phyloP scores from a whole-genome alignment of 2,113 vertebrate species.

The Dicerorhinus sumatrensis region DNA sequence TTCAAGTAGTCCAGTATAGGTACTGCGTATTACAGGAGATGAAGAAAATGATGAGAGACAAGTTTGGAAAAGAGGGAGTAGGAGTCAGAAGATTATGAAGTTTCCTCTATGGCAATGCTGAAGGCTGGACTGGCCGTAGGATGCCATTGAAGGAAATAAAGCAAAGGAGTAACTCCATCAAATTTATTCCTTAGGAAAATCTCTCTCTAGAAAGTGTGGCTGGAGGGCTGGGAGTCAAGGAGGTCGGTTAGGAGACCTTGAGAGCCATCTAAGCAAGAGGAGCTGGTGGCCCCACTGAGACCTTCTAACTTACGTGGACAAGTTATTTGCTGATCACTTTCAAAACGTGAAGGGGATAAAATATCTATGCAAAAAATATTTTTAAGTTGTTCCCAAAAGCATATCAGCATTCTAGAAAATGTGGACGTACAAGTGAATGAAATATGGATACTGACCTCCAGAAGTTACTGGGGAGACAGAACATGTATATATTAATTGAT shows the following conservation, averaged over 20 bases:
- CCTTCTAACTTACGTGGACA: background rate
- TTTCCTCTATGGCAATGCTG: background rate
- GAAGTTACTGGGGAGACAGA: background rate
- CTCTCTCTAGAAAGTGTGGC: background rate
- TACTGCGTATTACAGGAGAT: background rate
- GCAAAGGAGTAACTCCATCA: background rate
- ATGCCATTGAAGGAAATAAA: background rate
- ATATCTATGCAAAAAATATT: background rate
- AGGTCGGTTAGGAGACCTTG: background rate
- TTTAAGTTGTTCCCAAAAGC: background rate
- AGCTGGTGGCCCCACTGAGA: background rate
- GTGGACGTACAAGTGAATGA: background rate
- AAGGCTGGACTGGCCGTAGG: background rate
- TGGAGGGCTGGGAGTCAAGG: background rate
- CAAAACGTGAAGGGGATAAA: background rate
- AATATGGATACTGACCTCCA: background rate
- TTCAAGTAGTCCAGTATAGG: background rate
- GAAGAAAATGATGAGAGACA: background rate
- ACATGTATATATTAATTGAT: background rate
- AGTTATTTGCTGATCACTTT: background rate
- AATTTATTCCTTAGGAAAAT: background rate
- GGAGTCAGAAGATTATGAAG: background rate
- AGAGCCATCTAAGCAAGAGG: background rate
- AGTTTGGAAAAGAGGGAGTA: accelerated
- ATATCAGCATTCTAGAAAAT: background rate